Percentiles rank a stretch among this genome's conserved stretches.
phyloP scores from a whole-genome alignment of 2,888 invertebrate genomes.

The Serripes groenlandicus region DNA sequence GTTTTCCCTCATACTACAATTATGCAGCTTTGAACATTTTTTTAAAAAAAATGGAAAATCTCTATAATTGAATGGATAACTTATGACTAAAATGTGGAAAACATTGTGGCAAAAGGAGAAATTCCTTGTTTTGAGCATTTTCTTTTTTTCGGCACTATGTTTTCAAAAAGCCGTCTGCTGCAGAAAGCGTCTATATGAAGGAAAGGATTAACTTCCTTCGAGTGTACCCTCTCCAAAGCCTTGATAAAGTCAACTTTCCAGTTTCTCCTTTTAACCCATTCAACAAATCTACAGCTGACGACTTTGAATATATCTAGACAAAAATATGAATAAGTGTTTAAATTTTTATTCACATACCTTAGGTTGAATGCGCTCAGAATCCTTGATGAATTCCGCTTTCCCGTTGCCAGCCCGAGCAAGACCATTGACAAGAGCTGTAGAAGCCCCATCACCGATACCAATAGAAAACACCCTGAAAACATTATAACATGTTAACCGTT shows the following conservation, averaged over 20 bases:
- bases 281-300: too few relatives aligned
- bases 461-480: slow-evolving; percentile 74
- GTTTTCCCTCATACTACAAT: too few relatives aligned
- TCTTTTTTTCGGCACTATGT: not conserved
- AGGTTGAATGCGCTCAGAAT: slow-evolving; percentile 61
- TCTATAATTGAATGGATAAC: too few relatives aligned
- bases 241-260: too few relatives aligned
- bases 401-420: slow-evolving; percentile 85
- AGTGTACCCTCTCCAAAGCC: too few relatives aligned
- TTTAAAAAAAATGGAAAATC: too few relatives aligned
- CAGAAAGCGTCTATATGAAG: not conserved
- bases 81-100: not conserved
- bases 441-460: slow-evolving; percentile 84
- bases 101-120: not conserved
- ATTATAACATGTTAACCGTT: not conserved
- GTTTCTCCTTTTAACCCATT: too few relatives aligned
- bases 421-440: slow-evolving; percentile 83
- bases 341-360: slow-evolving; percentile 51
- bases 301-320: too few relatives aligned
- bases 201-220: not conserved
- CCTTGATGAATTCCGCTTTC: slow-evolving; percentile 82
- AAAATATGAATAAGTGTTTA: not conserved
- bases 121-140: not conserved
- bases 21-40: too few relatives aligned
- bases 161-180: not conserved